Conservation (phyloP, 1,140 invertebrate species). For the Aphaenogaster floridana region DNA sequence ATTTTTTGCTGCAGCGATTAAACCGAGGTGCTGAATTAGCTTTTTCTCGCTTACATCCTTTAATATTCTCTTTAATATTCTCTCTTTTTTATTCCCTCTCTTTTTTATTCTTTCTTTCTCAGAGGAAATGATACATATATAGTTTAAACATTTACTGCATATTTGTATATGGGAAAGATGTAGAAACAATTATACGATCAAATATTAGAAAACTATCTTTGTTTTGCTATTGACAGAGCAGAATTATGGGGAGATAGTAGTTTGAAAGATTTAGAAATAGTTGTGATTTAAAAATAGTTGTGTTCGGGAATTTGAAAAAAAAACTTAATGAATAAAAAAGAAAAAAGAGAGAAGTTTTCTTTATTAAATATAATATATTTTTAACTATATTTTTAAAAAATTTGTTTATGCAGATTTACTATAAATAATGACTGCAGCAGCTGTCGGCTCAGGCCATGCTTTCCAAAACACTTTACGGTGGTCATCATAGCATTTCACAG, state of each 20-base stretch:
- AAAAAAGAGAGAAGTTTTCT: too few relatives aligned
- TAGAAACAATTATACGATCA: background rate
- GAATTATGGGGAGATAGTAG: background rate
- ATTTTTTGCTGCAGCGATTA: slow-evolving; percentile 8
- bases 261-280: too few relatives aligned
- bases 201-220: background rate
- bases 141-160: background rate
- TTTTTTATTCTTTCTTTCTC: background rate
- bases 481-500: too few relatives aligned
- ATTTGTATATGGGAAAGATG: background rate
- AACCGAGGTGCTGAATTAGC: background rate
- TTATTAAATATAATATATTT: too few relatives aligned
- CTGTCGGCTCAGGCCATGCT: too few relatives aligned
- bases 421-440: too few relatives aligned
- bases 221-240: background rate
- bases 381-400: too few relatives aligned
- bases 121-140: background rate
- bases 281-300: too few relatives aligned
- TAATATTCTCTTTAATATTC: background rate
- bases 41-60: background rate
- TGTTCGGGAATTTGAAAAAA: too few relatives aligned
- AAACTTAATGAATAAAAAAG: too few relatives aligned
- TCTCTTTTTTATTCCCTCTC: background rate
- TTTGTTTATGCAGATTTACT: too few relatives aligned
- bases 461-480: too few relatives aligned